Evolutionary conservation across 92 coral and sea anemone genomes (phyloP).

Genomic region (Epizoanthus stellaris): DNA sequence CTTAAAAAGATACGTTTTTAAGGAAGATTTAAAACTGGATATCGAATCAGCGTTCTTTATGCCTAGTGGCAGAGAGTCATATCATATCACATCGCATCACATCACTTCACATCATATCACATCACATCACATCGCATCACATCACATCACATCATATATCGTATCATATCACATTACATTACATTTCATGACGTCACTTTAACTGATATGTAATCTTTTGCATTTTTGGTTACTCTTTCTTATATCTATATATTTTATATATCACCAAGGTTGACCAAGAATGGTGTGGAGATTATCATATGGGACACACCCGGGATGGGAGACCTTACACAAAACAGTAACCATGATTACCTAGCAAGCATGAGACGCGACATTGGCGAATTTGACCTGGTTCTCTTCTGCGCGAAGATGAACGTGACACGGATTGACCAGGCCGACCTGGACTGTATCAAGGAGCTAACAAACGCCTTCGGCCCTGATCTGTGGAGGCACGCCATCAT

Average conservation of each 20-base stretch:
- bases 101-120: no score
- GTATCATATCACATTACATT: no score
- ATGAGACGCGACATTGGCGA: background rate
- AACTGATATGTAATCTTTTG: no score
- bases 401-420: background rate
- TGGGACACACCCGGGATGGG: slow-evolving; percentile 1
- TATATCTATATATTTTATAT: no score
- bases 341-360: background rate
- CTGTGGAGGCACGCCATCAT: slow-evolving; percentile 9
- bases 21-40: no score
- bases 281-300: background rate
- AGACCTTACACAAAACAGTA: background rate
- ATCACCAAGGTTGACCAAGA: background rate
- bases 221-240: background rate
- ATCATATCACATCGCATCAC: no score
- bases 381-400: background rate
- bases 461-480: background rate
- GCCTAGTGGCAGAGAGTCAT: no score
- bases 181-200: no score
- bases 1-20: no score
- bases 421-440: background rate
- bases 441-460: background rate
- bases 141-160: no score
- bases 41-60: no score
- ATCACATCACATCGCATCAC: no score